Conservation (phyloP, 2,888 invertebrate genomes). For the Hydropsyche betteni region DNA sequence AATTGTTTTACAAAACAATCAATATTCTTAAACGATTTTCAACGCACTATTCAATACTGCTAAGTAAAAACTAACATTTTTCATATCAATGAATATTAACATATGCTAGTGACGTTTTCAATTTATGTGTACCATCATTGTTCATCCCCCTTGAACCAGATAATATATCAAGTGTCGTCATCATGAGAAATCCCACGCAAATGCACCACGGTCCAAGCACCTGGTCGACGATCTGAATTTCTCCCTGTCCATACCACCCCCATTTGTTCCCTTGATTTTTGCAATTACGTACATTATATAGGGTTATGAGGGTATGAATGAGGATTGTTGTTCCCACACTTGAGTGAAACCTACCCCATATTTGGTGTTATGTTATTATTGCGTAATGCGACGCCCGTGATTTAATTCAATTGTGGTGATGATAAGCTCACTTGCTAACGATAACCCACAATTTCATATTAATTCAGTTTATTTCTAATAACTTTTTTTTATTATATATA, state of each 20-base stretch:
- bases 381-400: not conserved
- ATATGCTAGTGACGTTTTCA: conserved; percentile 16
- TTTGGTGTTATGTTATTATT: conserved; percentile 6
- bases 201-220: not conserved
- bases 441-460: not conserved
- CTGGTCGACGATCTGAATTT: not conserved
- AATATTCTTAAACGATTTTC: too few relatives aligned
- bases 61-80: too few relatives aligned
- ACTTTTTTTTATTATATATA: too few relatives aligned
- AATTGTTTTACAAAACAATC: too few relatives aligned
- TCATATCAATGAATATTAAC: not conserved
- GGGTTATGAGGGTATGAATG: not conserved
- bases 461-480: not conserved
- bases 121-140: not conserved
- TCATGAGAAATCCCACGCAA: conserved; percentile 18
- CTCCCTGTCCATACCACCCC: conserved; percentile 7
- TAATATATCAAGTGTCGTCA: conserved; percentile 12
- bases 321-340: conserved; percentile 25
- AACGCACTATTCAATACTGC: too few relatives aligned
- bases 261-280: conserved; percentile 14
- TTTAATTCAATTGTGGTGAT: conserved; percentile 11
- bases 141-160: not conserved
- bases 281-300: conserved; percentile 6
- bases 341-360: conserved; percentile 20
- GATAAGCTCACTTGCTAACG: not conserved